Percentiles rank a stretch among this genome's conserved stretches.
These are phyloP conservation scores for Suncus etruscus DNA, from an alignment of 2,113 vertebrate genomes.

Conservation along the genomic window DNA sequence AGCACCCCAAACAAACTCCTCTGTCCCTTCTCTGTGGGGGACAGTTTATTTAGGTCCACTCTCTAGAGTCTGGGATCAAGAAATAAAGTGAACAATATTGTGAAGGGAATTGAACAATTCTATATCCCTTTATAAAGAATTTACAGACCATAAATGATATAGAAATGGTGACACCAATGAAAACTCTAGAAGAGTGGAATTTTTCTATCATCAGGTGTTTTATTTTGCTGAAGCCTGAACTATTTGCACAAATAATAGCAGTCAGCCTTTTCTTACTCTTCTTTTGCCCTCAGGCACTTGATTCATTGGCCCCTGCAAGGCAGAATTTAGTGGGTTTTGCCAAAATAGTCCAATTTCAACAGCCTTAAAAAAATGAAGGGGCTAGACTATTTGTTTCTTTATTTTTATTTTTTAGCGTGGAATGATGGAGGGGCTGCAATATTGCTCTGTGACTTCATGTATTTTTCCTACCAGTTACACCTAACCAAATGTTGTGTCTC, in stretches of 20 bases:
- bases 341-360: conserved; percentile 59
- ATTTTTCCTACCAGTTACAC: conserved; percentile 22
- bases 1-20: not conserved
- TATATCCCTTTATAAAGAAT: conserved; percentile 18
- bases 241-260: conserved; percentile 11
- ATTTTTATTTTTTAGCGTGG: not conserved
- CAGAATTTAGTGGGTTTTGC: conserved; percentile 62
- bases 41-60: not conserved
- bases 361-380: not conserved
- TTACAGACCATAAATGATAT: not conserved
- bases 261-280: conserved; percentile 51
- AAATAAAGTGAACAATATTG: conserved; percentile 10
- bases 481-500: conserved; percentile 45
- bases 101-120: not conserved
- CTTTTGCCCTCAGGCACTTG: conserved; percentile 45
- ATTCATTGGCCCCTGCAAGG: conserved; percentile 18
- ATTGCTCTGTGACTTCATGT: not conserved
- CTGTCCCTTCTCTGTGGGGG: not conserved
- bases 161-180: conserved; percentile 15
- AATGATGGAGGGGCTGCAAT: not conserved
- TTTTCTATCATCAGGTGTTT: conserved; percentile 54
- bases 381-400: not conserved
- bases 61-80: not conserved
- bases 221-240: conserved; percentile 51
- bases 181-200: not conserved